Evolutionary conservation across 2,797 vertebrate genomes (phyloP).

Genomic region (Spheniscus humboldti): DNA sequence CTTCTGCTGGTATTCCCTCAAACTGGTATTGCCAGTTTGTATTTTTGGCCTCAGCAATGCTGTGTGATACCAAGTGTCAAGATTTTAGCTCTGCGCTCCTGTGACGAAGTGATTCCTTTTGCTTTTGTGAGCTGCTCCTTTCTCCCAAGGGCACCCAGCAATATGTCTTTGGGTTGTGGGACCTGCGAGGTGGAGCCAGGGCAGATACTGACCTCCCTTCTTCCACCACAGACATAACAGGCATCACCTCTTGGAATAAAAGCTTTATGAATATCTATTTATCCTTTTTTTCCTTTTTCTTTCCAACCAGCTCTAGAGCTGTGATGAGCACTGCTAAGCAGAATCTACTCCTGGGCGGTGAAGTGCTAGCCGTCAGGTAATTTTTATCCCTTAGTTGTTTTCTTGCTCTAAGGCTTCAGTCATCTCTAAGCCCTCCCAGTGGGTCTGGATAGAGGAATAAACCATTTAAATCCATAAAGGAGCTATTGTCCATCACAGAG

Average conservation of each 20-base stretch:
- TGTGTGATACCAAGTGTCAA: neutral
- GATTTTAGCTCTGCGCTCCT: accelerated
- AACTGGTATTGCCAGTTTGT: neutral
- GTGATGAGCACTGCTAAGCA: neutral
- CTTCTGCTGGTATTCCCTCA: neutral
- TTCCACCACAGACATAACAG: neutral
- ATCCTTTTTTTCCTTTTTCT: neutral
- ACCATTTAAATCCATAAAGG: neutral
- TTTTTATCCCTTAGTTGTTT: neutral
- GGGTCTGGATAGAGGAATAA: neutral
- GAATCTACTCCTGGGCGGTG: neutral
- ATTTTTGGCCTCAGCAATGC: neutral
- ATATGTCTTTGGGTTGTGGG: neutral
- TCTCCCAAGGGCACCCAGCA: neutral
- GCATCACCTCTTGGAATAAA: neutral
- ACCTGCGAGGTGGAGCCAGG: neutral
- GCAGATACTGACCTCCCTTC: neutral
- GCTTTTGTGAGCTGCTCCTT: neutral
- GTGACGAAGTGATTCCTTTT: neutral
- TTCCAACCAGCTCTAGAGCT: neutral
- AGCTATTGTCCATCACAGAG: neutral
- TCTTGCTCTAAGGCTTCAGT: neutral
- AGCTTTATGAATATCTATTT: neutral
- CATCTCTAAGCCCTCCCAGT: neutral
- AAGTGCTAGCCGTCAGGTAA: neutral